phyloP scores from a whole-genome alignment of 1,140 invertebrate genomes.

The Brachionus rubens region DNA sequence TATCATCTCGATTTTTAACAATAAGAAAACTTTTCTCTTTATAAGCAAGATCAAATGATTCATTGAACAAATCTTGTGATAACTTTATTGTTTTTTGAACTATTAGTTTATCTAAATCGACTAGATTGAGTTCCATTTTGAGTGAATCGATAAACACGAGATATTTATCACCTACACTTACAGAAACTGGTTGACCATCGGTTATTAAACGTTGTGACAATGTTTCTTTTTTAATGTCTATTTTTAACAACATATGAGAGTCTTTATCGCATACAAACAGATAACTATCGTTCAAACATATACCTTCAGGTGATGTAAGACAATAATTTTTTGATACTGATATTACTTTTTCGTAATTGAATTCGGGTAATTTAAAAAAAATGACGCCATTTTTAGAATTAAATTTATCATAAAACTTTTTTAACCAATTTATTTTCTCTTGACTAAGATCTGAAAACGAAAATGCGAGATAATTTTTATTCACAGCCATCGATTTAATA shows the following conservation, averaged over 20 bases:
- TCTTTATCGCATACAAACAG: constrained; percentile 38
- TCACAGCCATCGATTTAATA: background rate
- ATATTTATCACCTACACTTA: constrained; percentile 2
- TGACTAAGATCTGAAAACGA: constrained; percentile 1
- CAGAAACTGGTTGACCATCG: background rate
- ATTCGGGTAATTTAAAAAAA: constrained; percentile 16
- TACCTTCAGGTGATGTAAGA: background rate
- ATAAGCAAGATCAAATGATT: background rate
- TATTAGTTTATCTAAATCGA: background rate
- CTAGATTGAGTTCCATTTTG: background rate
- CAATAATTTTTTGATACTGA: background rate
- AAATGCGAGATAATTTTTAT: constrained; percentile 16
- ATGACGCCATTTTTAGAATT: constrained; percentile 4
- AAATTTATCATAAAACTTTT: background rate
- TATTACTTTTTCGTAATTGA: background rate
- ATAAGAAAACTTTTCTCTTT: constrained; percentile 5
- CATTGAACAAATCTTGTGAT: constrained; percentile 4
- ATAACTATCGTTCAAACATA: background rate
- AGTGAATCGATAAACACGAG: background rate
- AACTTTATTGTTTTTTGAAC: background rate
- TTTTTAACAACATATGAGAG: background rate
- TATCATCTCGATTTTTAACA: constrained; percentile 25
- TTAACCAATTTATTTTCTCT: background rate
- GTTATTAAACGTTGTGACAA: background rate
- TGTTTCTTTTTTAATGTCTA: constrained; percentile 3